A percentile compares a stretch with the other conserved stretches of the same genome.
These are phyloP conservation scores for Aplysia californica DNA, from an alignment of 1,140 invertebrate species.

Conservation along the genomic window DNA sequence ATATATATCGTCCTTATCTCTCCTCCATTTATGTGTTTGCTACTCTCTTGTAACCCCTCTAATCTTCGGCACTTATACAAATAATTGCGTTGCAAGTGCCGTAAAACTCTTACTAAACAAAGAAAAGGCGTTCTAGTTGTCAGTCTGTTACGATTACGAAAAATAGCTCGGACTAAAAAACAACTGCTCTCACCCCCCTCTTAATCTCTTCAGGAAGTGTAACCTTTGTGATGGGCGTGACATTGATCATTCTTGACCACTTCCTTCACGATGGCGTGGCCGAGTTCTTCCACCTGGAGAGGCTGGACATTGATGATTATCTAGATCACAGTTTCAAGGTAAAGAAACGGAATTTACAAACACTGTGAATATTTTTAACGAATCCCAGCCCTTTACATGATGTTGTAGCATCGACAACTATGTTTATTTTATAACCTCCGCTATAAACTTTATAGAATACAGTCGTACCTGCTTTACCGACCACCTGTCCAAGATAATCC, in stretches of 20 bases:
- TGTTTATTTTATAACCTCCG: no score
- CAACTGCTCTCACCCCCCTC: no score
- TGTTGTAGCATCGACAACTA: no score
- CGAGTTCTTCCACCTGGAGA: constrained; percentile 39
- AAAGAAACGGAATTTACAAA: neutral
- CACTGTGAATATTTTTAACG: neutral
- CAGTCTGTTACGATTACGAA: no score
- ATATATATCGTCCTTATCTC: no score
- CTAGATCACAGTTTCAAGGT: neutral
- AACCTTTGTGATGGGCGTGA: constrained; percentile 26
- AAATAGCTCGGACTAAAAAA: no score
- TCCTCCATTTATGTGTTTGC: no score
- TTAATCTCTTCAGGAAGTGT: constrained; percentile 36
- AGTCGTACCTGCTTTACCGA: neutral
- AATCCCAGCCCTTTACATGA: neutral
- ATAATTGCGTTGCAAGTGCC: no score
- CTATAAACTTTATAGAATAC: neutral
- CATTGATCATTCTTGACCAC: constrained; percentile 30
- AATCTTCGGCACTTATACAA: no score
- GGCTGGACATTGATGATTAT: constrained; percentile 22
- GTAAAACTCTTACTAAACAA: no score
- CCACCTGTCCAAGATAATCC: neutral
- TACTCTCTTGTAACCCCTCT: no score
- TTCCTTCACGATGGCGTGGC: constrained; percentile 25
- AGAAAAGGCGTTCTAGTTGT: no score